Evolutionary conservation across 2,888 invertebrate genomes (phyloP).

Genomic region (Acanthoscelides obtectus): DNA sequence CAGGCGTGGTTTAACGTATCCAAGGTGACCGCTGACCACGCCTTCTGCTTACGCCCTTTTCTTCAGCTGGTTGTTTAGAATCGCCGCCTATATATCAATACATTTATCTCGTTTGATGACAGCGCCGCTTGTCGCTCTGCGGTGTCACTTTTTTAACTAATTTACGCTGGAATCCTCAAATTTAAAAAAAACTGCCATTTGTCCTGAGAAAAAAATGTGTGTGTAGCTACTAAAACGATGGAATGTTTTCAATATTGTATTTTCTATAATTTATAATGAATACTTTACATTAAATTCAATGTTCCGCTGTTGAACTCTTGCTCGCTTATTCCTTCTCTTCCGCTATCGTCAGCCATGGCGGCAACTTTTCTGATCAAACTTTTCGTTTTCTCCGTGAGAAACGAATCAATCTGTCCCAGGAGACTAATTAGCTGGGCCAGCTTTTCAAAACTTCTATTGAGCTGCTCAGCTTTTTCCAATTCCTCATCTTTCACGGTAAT

Average conservation of each 20-base stretch:
- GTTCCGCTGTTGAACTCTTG: slow-evolving; percentile 5
- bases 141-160: no score
- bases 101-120: no score
- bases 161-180: no score
- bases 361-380: slow-evolving; percentile 47
- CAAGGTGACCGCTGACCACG: no score
- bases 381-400: slow-evolving; percentile 47
- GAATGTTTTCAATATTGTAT: not conserved
- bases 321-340: slow-evolving; percentile 4
- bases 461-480: slow-evolving; percentile 39
- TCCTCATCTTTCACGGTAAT: not conserved
- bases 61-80: no score
- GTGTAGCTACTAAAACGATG: no score
- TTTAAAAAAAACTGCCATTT: no score
- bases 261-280: not conserved
- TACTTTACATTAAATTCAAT: not conserved
- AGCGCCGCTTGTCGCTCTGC: no score
- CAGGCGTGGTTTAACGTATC: no score
- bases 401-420: slow-evolving; percentile 51
- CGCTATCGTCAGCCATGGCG: slow-evolving; percentile 44
- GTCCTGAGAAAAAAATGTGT: no score
- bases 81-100: no score
- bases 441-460: slow-evolving; percentile 49
- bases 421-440: slow-evolving; percentile 51
- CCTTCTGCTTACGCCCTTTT: no score